Evolutionary conservation across 2,888 invertebrate species (phyloP).

Genomic region (Panopea generosa): DNA sequence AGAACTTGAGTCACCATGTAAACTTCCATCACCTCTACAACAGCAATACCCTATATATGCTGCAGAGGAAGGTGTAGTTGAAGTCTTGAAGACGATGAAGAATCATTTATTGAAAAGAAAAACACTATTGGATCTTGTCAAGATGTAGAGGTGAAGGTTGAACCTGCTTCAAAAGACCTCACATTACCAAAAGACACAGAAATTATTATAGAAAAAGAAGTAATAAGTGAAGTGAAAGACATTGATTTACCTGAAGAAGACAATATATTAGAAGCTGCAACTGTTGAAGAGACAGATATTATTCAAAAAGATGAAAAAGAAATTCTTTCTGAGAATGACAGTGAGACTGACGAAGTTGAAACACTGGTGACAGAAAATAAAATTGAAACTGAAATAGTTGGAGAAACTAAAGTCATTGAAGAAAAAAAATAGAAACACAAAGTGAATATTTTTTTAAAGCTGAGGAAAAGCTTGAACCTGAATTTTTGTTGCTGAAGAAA

Average conservation of each 20-base stretch:
- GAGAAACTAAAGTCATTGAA: conserved; percentile 13
- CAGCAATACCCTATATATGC: conserved; percentile 40
- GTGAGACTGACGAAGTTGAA: background rate
- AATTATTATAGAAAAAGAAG: too few relatives aligned
- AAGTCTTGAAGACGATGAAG: conserved; percentile 15
- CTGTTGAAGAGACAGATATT: background rate
- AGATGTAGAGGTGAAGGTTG: too few relatives aligned
- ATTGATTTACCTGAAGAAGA: conserved; percentile 15
- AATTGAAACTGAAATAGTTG: background rate
- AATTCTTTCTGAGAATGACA: background rate
- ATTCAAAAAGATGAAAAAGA: conserved; percentile 18
- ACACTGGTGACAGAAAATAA: background rate
- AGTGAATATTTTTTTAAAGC: conserved; percentile 9
- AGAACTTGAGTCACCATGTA: conserved; percentile 54
- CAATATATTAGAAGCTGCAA: background rate
- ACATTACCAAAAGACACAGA: too few relatives aligned
- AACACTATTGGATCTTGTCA: too few relatives aligned
- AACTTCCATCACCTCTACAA: conserved; percentile 53
- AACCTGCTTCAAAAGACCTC: too few relatives aligned
- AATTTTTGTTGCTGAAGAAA: conserved; percentile 12
- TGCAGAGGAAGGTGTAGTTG: conserved; percentile 22
- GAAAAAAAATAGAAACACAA: conserved; percentile 33
- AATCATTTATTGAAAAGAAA: background rate
- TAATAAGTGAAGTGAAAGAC: too few relatives aligned
- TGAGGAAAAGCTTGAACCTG: conserved; percentile 7